Evolutionary conservation across 2,888 invertebrate genomes (phyloP), one percentile per base, ranked within the genome.

Genomic region (Tholera decimalis): DNA sequence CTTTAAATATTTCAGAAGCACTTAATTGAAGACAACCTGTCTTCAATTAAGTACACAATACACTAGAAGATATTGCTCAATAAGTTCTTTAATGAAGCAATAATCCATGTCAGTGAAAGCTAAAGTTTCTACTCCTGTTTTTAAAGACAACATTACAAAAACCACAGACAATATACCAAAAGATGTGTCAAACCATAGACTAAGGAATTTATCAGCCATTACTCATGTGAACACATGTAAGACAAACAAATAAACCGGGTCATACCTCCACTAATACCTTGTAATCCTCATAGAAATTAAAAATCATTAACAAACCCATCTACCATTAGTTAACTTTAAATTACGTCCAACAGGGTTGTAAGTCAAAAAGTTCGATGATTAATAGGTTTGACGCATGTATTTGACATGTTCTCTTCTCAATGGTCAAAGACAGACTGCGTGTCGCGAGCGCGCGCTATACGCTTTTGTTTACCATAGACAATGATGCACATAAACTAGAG

Each of bases 231-330:
- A 79, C 55, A 83, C 70, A 78, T 72, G 68, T 69, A 50, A 70
- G 64, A 75, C 62, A 66, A 64, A 74, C 73, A 77, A 77, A 68
- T 62, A 74, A 85, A 88, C 82, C 84, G 83, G 84, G 87, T 82
- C 86, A 83, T 55, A 56, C 67, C 39, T 39, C 68, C 70, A 82
- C 83, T 86, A 85, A 83, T 86, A 82, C 86, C 73, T 61, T 90
- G 90, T 91, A 91, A 93, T 93, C 93, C 91, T 79, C 62, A 84
- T 85, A 87, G 86, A 91, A 90, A 91, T 90, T 88, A 89, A 88
- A 88, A 85, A 88, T 88, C 85, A 91, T 90, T 88, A 89, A 88
- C 84, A 69, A 76, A 55, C 43, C 43, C 58, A 44, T 44, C 18
- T 24, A 18, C 39, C 74, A 82, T 81, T 60, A 73, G 75, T 89